Base-by-base conservation (phyloP, 2,113 vertebrate genomes). In the Chlamydotis undulata region DNA sequence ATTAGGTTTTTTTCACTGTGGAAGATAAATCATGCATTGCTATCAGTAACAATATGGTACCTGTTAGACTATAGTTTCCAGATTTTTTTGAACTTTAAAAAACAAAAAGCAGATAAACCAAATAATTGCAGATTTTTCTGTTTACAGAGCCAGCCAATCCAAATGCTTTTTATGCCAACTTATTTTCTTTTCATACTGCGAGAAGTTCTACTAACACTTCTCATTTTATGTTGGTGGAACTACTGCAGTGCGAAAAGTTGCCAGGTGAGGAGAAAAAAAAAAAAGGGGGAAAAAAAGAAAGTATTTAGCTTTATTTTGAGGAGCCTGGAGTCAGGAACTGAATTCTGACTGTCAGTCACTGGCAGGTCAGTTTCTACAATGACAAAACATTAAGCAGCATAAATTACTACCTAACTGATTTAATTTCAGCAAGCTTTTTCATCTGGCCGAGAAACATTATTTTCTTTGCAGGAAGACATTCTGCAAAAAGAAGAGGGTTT, bases 131-230 rank as follows among this genome's bases (percentile, higher is more conserved):
- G 6, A 24, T 33, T 82, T 61, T 64, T 65, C 35, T 60, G 12
- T 49, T 85, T 52, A 52, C 6, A 76, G 24, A 85, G 29, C 3
- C 65, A 87, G 61, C 4, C 39, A 78, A 83, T 61, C 6, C 16
- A 71, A 78, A 67, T 21, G 41, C 9, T 80, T 56, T 15, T 77
- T 41, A 73, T 2, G 3, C 7, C 29, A 70, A 50, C 80, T 29
- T 0, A 43, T 49, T 71, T 78, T 47, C 21, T 89, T 84, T 71
- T 63, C 43, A 61, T 45, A 57, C 8, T 55, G 25, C 0, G 0
- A 74, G 29, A 49, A 64, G 31, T 41, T 95, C 26, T 80, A 68
- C 13, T 71, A 19, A 43, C 6, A 53, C 2, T 16, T 55, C 47
- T 78, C 14, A 55, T 16, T 71, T 87, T 70, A 22, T n/a, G 37